Evolutionary conservation across 1,140 invertebrate genomes (phyloP).

Genomic region (Drosophila kepulauana): DNA sequence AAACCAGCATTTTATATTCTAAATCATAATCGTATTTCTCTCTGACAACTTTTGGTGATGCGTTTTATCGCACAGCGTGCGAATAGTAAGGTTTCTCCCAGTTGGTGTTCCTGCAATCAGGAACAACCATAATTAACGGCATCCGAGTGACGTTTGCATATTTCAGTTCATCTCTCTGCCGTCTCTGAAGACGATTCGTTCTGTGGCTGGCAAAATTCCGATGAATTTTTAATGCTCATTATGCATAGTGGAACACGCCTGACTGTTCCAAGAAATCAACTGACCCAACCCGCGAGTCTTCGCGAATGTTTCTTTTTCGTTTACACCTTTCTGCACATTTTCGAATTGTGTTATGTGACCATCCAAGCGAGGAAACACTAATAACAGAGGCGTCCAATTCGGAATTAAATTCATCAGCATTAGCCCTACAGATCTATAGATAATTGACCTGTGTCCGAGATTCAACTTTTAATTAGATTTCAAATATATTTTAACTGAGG

Average conservation of each 20-base stretch:
- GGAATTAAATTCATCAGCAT: constrained; percentile 33
- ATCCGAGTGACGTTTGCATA: constrained; percentile 68
- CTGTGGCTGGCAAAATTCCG: constrained; percentile 53
- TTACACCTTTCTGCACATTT: neutral
- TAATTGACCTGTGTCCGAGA: neutral
- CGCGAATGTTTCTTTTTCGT: neutral
- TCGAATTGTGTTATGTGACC: neutral
- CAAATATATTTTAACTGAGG: too few relatives aligned
- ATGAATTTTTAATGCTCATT: constrained; percentile 68
- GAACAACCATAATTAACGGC: constrained; percentile 60
- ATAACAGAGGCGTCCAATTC: constrained; percentile 22
- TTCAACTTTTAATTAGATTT: too few relatives aligned
- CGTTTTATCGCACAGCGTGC: too few relatives aligned
- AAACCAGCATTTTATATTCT: too few relatives aligned
- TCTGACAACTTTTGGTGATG: neutral
- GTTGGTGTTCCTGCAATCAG: neutral
- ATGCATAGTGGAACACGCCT: constrained; percentile 60
- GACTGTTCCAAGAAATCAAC: constrained; percentile 63
- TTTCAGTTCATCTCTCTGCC: constrained; percentile 28
- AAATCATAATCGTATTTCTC: neutral
- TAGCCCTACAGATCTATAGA: neutral
- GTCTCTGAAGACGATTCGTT: constrained; percentile 2
- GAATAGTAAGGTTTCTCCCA: neutral
- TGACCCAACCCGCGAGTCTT: constrained; percentile 20
- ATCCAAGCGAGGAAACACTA: constrained; percentile 17